phyloP scores from a whole-genome alignment of 2,113 vertebrate species.

The Oreotrochilus melanogaster region DNA sequence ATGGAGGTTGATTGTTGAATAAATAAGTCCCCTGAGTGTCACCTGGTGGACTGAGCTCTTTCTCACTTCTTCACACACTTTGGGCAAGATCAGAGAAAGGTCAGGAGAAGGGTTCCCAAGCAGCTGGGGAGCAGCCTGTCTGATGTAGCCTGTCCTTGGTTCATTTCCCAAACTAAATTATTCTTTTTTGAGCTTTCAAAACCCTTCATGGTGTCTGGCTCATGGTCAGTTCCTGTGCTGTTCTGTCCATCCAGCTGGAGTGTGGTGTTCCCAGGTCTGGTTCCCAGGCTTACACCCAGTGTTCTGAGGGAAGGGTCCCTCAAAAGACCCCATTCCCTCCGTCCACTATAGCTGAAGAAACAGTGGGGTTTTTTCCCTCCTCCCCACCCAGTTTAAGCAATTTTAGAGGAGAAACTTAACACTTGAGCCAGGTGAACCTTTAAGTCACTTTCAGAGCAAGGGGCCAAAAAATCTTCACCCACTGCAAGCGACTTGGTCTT shows the following conservation, averaged over 20 bases:
- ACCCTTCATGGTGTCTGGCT: rapidly evolving
- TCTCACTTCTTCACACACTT: rapidly evolving
- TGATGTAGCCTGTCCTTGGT: background rate
- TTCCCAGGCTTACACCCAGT: background rate
- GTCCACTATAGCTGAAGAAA: background rate
- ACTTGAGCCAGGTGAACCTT: background rate
- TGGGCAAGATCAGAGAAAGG: background rate
- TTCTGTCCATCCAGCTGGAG: background rate
- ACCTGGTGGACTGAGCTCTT: background rate
- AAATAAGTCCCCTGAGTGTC: background rate
- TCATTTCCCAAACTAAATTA: rapidly evolving
- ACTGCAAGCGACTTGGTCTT: background rate
- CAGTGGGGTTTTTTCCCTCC: rapidly evolving
- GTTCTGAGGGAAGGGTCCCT: background rate
- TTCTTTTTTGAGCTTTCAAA: background rate
- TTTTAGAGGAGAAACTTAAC: background rate
- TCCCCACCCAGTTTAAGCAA: background rate
- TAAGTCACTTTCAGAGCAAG: rapidly evolving
- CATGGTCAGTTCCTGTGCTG: rapidly evolving
- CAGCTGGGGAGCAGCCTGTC: background rate
- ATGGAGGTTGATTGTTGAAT: background rate
- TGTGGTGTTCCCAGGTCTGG: rapidly evolving
- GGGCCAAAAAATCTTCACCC: too few species aligned
- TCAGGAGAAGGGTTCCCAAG: background rate
- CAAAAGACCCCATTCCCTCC: background rate